Base-by-base conservation (phyloP, 2,797 vertebrate species). In the Staurois parvus region DNA sequence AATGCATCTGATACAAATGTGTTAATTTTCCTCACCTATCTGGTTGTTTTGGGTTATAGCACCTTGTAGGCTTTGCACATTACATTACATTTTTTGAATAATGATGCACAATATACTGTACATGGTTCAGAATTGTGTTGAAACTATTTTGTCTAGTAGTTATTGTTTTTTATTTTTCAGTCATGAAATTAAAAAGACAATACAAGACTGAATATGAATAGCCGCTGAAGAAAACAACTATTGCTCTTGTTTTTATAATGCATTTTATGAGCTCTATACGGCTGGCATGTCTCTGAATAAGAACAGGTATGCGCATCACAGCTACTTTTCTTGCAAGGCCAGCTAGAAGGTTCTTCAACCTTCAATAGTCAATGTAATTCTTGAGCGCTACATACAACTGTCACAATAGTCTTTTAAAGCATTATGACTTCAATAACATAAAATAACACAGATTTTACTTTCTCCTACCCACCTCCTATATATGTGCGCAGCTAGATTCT, bases 401-500 rank as follows among this genome's bases (percentile, higher is more conserved):
- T 59, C 52, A 59, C 21, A 59, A 59, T 24, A 9, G 21, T 59
- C 52, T 59, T 59, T 59, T 59, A 24, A n/a, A 24, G 52, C 7
- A 21, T 24, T 59, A 5, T 59, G 52, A 1, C 52, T 59, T 6
- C 21, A 59, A 21, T 13, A 8, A 59, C 2, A 59, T 59, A 59
- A 17, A 52, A 52, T 52, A 52, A 52, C 52, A 69, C 30, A 69
- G 3, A 32, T 69, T 79, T 32, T 48, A 48, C 17, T 67, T 30
- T 45, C 66, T 79, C 4, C 17, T 15, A 24, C 7, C 26, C 64
- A 15, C 37, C 40, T 52, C 28, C 24, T 69, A 12, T 6, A 48
- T n/a, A 67, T 17, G 45, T 69, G 67, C 45, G 0, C 28, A 69
- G 40, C 42, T 69, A 70, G 67, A 70, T 79, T 67, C 77, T 79